phyloP scores from a whole-genome alignment of 2,888 invertebrate species.

The Lysandra bellargus region DNA sequence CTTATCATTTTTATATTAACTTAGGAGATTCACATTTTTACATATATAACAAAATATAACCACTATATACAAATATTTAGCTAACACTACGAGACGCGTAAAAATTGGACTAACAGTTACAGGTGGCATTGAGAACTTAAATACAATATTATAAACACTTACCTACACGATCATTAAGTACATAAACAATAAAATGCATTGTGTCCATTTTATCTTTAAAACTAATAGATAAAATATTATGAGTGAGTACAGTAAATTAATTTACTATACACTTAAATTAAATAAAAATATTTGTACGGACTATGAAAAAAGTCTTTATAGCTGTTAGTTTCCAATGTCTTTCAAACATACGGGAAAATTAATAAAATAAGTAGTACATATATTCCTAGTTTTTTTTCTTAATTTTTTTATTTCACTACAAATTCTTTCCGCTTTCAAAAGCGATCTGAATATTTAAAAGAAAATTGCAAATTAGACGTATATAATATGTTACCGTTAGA shows the following conservation, averaged over 20 bases:
- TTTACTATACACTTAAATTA: neutral
- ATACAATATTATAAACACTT: constrained; percentile 39
- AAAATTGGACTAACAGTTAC: constrained; percentile 44
- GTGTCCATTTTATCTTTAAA: constrained; percentile 8
- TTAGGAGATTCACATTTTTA: constrained; percentile 57
- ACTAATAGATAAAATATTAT: neutral
- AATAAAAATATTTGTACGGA: constrained; percentile 20
- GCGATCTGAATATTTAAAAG: too few species aligned
- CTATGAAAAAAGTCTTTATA: neutral
- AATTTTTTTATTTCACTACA: too few species aligned
- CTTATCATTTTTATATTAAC: constrained; percentile 55
- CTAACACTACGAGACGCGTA: constrained; percentile 48
- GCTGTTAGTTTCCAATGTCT: neutral
- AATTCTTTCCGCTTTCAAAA: too few species aligned
- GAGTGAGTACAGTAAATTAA: neutral
- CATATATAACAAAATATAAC: constrained; percentile 37
- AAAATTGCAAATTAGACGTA: too few species aligned
- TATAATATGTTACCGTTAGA: too few species aligned
- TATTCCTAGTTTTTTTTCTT: neutral
- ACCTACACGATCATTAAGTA: constrained; percentile 37
- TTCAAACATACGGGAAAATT: neutral
- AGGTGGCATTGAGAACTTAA: constrained; percentile 57
- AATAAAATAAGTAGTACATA: neutral
- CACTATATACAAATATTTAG: constrained; percentile 53
- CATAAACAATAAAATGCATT: constrained; percentile 30